Evolutionary conservation across 1,140 invertebrate genomes (phyloP).

Genomic region (Lasioglossum baleicum): DNA sequence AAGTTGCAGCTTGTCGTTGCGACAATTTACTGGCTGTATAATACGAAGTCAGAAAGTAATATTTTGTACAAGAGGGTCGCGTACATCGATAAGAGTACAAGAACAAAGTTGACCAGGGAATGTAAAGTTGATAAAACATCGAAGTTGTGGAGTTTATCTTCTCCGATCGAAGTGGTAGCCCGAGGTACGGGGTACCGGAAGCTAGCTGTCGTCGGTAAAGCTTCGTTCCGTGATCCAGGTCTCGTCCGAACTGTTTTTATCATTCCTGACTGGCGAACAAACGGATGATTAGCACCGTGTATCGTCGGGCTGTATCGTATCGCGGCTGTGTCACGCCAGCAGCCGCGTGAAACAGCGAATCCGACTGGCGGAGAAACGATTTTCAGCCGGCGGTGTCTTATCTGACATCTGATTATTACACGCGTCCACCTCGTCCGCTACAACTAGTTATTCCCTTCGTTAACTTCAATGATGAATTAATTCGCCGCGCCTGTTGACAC

Average conservation of each 20-base stretch:
- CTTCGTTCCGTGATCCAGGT: not conserved
- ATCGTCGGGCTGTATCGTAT: not conserved
- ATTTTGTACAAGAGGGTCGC: too few relatives aligned
- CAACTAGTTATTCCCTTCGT: slow-evolving; percentile 60
- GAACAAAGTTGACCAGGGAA: too few relatives aligned
- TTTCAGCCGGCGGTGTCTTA: slow-evolving; percentile 53
- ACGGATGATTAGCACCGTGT: not conserved
- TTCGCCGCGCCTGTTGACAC: slow-evolving; percentile 46
- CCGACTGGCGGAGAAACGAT: slow-evolving; percentile 35
- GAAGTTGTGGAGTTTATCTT: too few relatives aligned
- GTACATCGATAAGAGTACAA: too few relatives aligned
- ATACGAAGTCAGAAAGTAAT: too few relatives aligned
- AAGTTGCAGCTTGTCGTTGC: too few relatives aligned
- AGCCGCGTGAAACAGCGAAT: slow-evolving; percentile 36
- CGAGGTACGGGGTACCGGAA: not conserved
- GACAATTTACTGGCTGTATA: too few relatives aligned
- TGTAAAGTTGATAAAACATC: too few relatives aligned
- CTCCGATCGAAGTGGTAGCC: too few relatives aligned
- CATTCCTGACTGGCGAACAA: not conserved
- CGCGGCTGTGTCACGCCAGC: slow-evolving; percentile 33
- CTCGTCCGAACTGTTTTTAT: not conserved
- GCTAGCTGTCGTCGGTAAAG: not conserved
- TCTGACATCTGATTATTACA: slow-evolving; percentile 60
- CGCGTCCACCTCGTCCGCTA: slow-evolving; percentile 58
- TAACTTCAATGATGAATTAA: slow-evolving; percentile 61